Percentiles rank a stretch among this genome's conserved stretches.
phyloP scores from a whole-genome alignment of 2,113 vertebrate genomes.

The Oostethus manadensis region DNA sequence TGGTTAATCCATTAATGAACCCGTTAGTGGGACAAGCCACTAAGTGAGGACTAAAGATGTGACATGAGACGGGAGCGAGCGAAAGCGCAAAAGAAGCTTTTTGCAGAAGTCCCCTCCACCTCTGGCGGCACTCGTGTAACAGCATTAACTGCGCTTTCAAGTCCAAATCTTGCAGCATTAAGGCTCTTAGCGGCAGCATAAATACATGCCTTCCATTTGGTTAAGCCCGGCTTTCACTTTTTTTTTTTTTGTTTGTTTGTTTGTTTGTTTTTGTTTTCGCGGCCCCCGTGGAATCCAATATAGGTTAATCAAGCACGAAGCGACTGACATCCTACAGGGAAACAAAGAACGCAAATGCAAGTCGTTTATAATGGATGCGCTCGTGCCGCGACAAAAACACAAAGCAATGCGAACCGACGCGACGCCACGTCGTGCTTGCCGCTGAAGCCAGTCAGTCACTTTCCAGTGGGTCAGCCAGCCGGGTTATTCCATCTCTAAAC shows the following conservation, averaged over 20 bases:
- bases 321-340: background rate
- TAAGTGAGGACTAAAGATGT: constrained; percentile 13
- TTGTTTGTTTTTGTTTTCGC: constrained; percentile 23
- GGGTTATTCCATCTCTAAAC: too few relatives aligned
- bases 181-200: constrained; percentile 27
- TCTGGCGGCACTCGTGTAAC: constrained; percentile 27
- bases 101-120: constrained; percentile 21
- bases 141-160: constrained; percentile 43
- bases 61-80: constrained; percentile 23
- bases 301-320: constrained; percentile 25
- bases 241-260: constrained; percentile 1
- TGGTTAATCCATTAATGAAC: constrained; percentile 48
- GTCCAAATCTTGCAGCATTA: constrained; percentile 43
- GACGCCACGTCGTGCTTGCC: too few relatives aligned
- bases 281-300: constrained; percentile 22
- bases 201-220: constrained; percentile 39
- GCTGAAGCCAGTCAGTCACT: too few relatives aligned
- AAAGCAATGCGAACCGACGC: too few relatives aligned
- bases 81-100: constrained; percentile 49
- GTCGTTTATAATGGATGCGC: background rate
- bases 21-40: constrained; percentile 24
- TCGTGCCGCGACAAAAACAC: background rate
- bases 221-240: constrained; percentile 32
- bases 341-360: background rate
- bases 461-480: too few relatives aligned